These are phyloP conservation scores for Monochamus saltuarius DNA, from an alignment of 1,140 invertebrate genomes.

Conservation along the genomic window DNA sequence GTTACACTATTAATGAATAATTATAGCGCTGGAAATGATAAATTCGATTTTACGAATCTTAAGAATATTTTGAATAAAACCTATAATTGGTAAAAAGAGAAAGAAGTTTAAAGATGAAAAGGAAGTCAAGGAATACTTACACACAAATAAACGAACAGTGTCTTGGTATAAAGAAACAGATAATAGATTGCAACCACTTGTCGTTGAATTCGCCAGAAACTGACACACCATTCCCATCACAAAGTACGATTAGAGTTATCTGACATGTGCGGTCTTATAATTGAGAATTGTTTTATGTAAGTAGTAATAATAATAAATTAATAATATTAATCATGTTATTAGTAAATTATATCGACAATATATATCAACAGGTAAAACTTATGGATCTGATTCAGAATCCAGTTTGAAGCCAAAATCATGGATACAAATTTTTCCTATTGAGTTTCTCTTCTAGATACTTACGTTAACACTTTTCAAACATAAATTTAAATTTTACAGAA, in stretches of 20 bases:
- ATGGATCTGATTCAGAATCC: no score
- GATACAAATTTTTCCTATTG: no score
- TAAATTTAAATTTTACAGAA: no score
- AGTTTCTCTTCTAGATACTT: no score
- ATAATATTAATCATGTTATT: no score
- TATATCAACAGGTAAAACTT: no score
- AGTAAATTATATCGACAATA: no score
- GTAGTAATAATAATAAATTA: conserved; percentile 29
- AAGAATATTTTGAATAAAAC: conserved; percentile 21
- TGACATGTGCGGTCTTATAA: conserved; percentile 53
- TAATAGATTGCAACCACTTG: conserved; percentile 56
- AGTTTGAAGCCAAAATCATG: no score
- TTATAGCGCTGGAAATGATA: conserved; percentile 28
- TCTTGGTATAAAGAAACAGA: conserved; percentile 61
- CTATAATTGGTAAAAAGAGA: not conserved
- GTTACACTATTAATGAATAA: conserved; percentile 56
- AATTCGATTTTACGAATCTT: conserved; percentile 19
- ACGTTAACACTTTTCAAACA: no score
- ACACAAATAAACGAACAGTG: conserved; percentile 50
- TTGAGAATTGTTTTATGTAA: conserved; percentile 59
- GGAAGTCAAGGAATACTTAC: conserved; percentile 52
- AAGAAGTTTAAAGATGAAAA: conserved; percentile 25
- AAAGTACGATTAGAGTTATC: conserved; percentile 60
- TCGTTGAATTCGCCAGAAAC: conserved; percentile 54
- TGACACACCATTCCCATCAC: conserved; percentile 57